Percentiles rank a stretch among this genome's conserved stretches.
Conservation (phyloP, 2,888 invertebrate species). For the Holacanthella duospinosa region DNA sequence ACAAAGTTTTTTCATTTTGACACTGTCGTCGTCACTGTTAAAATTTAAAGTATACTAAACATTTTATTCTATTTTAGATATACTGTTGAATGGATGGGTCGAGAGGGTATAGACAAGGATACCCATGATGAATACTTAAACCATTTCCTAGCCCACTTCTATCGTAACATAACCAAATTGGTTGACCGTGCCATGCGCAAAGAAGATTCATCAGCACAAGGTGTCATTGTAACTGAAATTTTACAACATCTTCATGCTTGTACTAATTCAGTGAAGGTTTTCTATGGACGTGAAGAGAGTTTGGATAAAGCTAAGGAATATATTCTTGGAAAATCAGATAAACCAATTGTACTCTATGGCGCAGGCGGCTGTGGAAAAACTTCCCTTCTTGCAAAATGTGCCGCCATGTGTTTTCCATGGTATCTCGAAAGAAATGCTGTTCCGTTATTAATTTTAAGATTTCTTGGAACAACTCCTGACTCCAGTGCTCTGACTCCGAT, state of each 20-base stretch:
- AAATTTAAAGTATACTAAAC: too few species aligned
- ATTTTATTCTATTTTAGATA: constrained; percentile 53
- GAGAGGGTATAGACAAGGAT: constrained; percentile 83
- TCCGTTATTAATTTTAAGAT: constrained; percentile 79
- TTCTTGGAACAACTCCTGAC: constrained; percentile 93
- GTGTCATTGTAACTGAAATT: constrained; percentile 85
- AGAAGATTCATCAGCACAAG: constrained; percentile 86
- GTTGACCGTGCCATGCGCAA: constrained; percentile 92
- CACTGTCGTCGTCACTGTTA: too few species aligned
- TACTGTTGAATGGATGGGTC: constrained; percentile 92
- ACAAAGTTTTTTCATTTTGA: constrained; percentile 4
- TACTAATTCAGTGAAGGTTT: constrained; percentile 83
- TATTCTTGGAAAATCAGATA: constrained; percentile 69
- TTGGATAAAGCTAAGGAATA: constrained; percentile 67
- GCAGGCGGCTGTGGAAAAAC: constrained; percentile 98
- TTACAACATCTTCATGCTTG: constrained; percentile 91
- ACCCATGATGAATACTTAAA: constrained; percentile 88
- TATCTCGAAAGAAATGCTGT: constrained; percentile 61
- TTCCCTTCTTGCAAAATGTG: constrained; percentile 83
- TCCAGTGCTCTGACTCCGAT: constrained; percentile 90
- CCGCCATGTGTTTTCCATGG: constrained; percentile 56
- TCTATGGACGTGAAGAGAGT: constrained; percentile 83
- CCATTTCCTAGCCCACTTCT: constrained; percentile 88
- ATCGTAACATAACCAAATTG: constrained; percentile 78
- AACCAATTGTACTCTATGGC: constrained; percentile 83